These are phyloP conservation scores for Chiridota heheva DNA, from an alignment of 35 echinoderm and acorn worm genomes.

Conservation along the genomic window DNA sequence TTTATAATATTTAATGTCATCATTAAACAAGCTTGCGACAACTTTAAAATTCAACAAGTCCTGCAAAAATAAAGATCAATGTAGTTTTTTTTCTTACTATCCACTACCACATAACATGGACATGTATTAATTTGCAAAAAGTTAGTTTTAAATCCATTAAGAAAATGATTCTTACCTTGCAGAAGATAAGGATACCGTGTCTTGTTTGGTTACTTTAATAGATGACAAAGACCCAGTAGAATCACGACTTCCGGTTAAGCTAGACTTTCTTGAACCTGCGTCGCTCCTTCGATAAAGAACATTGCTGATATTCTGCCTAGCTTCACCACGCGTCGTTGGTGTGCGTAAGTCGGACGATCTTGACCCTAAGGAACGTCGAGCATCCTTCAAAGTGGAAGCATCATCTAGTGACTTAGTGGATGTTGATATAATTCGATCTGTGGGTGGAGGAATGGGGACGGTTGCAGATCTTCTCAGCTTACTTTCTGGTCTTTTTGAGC, in stretches of 20 bases:
- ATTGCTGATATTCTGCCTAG: slow-evolving; percentile 76
- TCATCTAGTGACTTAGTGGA: slow-evolving; percentile 1
- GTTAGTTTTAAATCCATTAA: too few relatives aligned
- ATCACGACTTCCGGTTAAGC: neutral
- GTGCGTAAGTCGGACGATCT: slow-evolving; percentile 13
- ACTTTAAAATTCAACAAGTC: too few relatives aligned
- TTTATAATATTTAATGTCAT: too few relatives aligned
- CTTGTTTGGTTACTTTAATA: neutral
- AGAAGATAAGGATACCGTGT: neutral
- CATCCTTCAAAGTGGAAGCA: neutral
- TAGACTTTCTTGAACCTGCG: slow-evolving; percentile 33
- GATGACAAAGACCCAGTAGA: neutral
- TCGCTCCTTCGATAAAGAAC: slow-evolving; percentile 69
- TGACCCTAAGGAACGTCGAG: neutral
- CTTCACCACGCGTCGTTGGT: slow-evolving; percentile 64
- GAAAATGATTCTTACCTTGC: slow-evolving; percentile 14
- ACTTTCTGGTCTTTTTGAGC: slow-evolving; percentile 39
- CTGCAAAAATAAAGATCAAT: too few relatives aligned
- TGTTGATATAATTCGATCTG: slow-evolving; percentile 4
- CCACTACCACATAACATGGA: too few relatives aligned
- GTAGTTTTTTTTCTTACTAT: too few relatives aligned
- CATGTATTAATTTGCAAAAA: too few relatives aligned
- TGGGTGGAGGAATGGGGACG: slow-evolving; percentile 3
- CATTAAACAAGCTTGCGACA: too few relatives aligned
- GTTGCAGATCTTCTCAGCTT: slow-evolving; percentile 37